A percentile compares a stretch with the other conserved stretches of the same genome.
phyloP scores from a whole-genome alignment of 2,888 invertebrate genomes.

The Drosophila niveifrons region DNA sequence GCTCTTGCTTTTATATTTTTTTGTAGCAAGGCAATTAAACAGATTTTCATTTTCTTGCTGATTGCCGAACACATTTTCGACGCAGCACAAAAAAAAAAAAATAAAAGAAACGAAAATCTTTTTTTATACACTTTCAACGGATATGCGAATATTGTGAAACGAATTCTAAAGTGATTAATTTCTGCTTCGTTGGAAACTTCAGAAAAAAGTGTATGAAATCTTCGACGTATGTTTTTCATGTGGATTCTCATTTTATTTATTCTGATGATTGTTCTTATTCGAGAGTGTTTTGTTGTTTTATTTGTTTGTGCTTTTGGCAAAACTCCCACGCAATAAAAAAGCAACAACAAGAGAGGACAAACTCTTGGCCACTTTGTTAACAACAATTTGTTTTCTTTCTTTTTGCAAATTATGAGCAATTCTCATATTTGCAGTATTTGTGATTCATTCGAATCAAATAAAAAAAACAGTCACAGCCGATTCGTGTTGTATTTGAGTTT shows the following conservation, averaged over 20 bases:
- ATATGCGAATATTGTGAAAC: not conserved
- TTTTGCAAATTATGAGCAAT: conserved; percentile 31
- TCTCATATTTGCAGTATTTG: conserved; percentile 9
- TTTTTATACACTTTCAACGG: conserved; percentile 1
- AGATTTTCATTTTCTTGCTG: conserved; percentile 49
- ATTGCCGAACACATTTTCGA: conserved; percentile 12
- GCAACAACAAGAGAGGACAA: conserved; percentile 33
- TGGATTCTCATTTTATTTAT: not conserved
- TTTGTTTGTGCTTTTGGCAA: conserved; percentile 22
- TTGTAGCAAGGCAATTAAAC: conserved; percentile 65
- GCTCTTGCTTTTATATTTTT: conserved; percentile 9
- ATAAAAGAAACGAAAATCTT: conserved; percentile 13
- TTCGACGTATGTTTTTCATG: not conserved
- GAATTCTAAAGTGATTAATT: not conserved
- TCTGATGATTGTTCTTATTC: conserved; percentile 28
- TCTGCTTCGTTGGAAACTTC: not conserved
- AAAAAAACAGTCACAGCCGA: not conserved
- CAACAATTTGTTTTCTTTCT: conserved; percentile 2
- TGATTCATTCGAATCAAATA: conserved; percentile 32
- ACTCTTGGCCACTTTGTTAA: conserved; percentile 33
- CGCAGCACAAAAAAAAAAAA: not conserved
- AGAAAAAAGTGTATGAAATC: conserved; percentile 2
- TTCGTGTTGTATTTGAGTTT: conserved; percentile 9
- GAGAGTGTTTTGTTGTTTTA: conserved; percentile 25
- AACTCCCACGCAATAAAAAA: conserved; percentile 42